A percentile compares a stretch with the other conserved stretches of the same genome.
Conservation (phyloP, 2,888 invertebrate genomes). For the Scotopteryx bipunctaria region DNA sequence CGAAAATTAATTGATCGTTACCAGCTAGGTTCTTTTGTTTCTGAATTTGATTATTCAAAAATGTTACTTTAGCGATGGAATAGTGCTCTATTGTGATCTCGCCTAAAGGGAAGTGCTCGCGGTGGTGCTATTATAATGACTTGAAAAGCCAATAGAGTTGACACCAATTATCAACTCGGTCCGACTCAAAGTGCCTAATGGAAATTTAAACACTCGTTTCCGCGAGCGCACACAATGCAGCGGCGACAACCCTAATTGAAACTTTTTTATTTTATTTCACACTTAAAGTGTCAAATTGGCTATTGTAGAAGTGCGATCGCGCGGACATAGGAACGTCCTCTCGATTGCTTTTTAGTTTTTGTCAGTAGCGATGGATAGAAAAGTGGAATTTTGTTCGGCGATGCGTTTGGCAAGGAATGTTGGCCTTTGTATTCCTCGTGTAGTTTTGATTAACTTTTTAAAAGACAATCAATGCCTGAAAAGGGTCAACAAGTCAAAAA, state of each 20-base stretch:
- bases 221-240: constrained; percentile 60
- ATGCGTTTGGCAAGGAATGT: constrained; percentile 49
- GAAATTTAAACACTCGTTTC: constrained; percentile 80
- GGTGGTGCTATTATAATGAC: constrained; percentile 31
- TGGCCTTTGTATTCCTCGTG: constrained; percentile 44
- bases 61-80: constrained; percentile 11
- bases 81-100: constrained; percentile 36
- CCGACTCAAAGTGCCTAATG: constrained; percentile 71
- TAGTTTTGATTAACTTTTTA: constrained; percentile 50
- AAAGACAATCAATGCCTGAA: constrained; percentile 34
- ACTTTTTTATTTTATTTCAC: constrained; percentile 60
- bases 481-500: no score
- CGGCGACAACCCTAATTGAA: constrained; percentile 68
- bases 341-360: constrained; percentile 45
- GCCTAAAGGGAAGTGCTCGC: constrained; percentile 16
- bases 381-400: constrained; percentile 40
- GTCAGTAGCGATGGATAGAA: constrained; percentile 38
- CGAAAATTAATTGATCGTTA: constrained; percentile 53
- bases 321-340: constrained; percentile 46
- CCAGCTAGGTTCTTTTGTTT: constrained; percentile 2
- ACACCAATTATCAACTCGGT: constrained; percentile 48
- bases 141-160: constrained; percentile 43
- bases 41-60: not conserved
- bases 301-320: constrained; percentile 66
- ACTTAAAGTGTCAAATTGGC: constrained; percentile 76